Percentiles rank a stretch among this genome's conserved stretches.
Evolutionary conservation across 2,797 vertebrate species (phyloP).

Genomic region (Etheostoma nigrum): DNA sequence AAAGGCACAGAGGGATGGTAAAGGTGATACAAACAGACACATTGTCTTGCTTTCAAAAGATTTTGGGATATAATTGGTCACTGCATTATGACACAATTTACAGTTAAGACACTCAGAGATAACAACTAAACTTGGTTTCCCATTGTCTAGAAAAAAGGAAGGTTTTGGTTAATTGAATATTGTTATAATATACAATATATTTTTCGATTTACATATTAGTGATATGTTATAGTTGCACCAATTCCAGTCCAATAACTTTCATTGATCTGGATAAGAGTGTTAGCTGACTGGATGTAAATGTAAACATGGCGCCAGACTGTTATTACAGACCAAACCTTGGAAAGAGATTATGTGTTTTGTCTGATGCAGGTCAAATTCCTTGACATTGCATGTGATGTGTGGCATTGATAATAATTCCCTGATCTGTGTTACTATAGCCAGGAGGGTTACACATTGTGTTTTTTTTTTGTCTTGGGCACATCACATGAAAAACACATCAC

Average conservation of each 20-base stretch:
- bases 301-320: constrained; percentile 37
- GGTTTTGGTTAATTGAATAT: background rate
- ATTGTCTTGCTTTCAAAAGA: background rate
- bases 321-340: constrained; percentile 19
- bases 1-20: constrained; percentile 3
- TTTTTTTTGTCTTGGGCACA: background rate
- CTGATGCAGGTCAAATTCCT: constrained; percentile 51
- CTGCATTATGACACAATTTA: constrained; percentile 6
- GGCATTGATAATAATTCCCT: constrained; percentile 31
- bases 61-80: background rate
- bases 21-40: constrained; percentile 18
- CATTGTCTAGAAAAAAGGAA: background rate
- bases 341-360: constrained; percentile 44
- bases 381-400: constrained; percentile 55
- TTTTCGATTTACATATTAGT: background rate
- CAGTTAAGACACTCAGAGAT: background rate
- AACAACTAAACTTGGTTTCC: background rate
- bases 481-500: constrained; percentile 2
- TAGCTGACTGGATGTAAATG: constrained; percentile 38
- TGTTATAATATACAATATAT: background rate
- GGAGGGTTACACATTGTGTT: background rate
- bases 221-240: background rate
- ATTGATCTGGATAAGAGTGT: constrained; percentile 21
- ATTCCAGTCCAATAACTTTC: background rate
- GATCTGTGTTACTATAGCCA: constrained; percentile 33